Base-by-base conservation (phyloP, 2,113 vertebrate genomes). In the Rhegmatorhina hoffmannsi region DNA sequence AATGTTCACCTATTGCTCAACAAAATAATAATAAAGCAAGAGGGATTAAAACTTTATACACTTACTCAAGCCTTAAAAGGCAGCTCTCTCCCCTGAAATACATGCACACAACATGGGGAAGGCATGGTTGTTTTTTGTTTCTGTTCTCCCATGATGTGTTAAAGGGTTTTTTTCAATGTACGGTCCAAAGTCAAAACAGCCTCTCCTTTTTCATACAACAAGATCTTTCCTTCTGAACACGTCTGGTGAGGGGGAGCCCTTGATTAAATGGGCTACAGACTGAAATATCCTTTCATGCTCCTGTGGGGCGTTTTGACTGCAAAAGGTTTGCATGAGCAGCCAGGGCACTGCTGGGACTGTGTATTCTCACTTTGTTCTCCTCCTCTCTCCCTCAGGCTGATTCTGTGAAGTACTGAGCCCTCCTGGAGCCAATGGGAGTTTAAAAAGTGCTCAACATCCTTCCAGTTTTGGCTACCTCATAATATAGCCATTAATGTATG, bases 401-500 rank as follows among this genome's bases (percentile, higher is more conserved):
- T 81, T 89, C 92, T 96, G 38, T 84, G 90, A 94, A 91, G 86
- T 83, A 74, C 29, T 94, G 77, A 92, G 74, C 52, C 69, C 47
- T 86, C 33, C 80, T 62, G 66, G 70, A 96, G 88, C 80, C 68
- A 82, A 25, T 20, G 58, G 44, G 73, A 89, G 66, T 92, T 85
- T 2, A 75, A 89, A 89, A 87, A 89, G 44, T 53, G 33, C 40
- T 90, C 82, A 63, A 67, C 47, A 93, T 63, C 40, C 72, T 72
- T 78, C 44, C 40, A 81, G 79, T 78, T 84, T 77, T 87, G 64
- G 52, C 79, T 93, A 43, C 83, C 21, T 87, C 69, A 68, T 89
- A 95, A 82, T 82, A 84, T 5, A 75, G n/a, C 36, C 85, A 88
- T 91, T 92, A 94, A 96, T 91, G 47, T 91, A 95, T 91, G 88